A percentile compares a stretch with the other conserved stretches of the same genome.
phyloP scores from a whole-genome alignment of 1,140 invertebrate genomes.

The Panagrolaimus sp. region DNA sequence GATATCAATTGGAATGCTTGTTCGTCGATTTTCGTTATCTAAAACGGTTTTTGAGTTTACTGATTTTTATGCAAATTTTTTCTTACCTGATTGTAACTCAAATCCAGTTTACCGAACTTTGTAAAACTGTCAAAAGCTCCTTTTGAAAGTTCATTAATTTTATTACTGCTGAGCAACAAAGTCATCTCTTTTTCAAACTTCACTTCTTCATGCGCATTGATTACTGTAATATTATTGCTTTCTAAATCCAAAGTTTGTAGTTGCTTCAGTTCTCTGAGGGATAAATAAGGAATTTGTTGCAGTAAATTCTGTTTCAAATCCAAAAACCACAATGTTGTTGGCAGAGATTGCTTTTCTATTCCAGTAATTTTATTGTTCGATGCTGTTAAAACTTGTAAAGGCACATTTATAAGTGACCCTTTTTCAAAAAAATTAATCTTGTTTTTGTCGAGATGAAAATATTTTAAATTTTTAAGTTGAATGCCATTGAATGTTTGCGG shows the following conservation, averaged over 20 bases:
- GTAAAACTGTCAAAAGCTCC: slow-evolving; percentile 36
- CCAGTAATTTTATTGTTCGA: slow-evolving; percentile 35
- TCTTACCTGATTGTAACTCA: slow-evolving; percentile 41
- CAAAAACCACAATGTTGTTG: slow-evolving; percentile 33
- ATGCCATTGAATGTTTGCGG: neutral
- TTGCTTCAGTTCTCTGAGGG: slow-evolving; percentile 25
- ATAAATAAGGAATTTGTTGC: slow-evolving; percentile 40
- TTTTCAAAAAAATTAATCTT: slow-evolving; percentile 15
- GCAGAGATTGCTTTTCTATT: slow-evolving; percentile 32
- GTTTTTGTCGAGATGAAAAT: slow-evolving; percentile 12
- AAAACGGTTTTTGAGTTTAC: neutral
- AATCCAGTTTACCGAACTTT: slow-evolving; percentile 30
- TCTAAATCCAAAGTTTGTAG: slow-evolving; percentile 38
- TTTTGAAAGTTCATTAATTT: slow-evolving; percentile 25
- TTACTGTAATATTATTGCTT: slow-evolving; percentile 40
- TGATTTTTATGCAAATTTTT: slow-evolving; percentile 8
- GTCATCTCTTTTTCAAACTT: slow-evolving; percentile 32
- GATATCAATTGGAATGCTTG: slow-evolving; percentile 25
- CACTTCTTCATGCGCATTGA: slow-evolving; percentile 28
- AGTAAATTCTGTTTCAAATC: slow-evolving; percentile 40
- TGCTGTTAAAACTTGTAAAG: slow-evolving; percentile 43
- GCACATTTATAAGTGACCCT: slow-evolving; percentile 24
- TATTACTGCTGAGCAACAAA: slow-evolving; percentile 31
- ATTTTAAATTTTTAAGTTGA: slow-evolving; percentile 4
- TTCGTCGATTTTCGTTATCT: slow-evolving; percentile 33